A percentile compares a stretch with the other conserved stretches of the same genome.
These are phyloP conservation scores for Labeo calbasu DNA, from an alignment of 2,797 vertebrate species.

Conservation along the genomic window DNA sequence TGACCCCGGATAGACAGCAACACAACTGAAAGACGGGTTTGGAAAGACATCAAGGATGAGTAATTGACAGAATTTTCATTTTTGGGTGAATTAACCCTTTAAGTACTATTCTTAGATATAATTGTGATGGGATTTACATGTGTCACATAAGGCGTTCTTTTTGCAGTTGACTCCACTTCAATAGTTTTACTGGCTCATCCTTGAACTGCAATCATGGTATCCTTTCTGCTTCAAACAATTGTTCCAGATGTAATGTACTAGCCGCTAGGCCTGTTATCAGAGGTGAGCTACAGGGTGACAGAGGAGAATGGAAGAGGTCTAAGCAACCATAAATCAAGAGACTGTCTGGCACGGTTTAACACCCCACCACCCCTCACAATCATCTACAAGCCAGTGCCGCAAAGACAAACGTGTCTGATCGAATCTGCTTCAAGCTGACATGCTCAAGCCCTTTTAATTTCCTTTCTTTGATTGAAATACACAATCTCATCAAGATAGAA, in stretches of 20 bases:
- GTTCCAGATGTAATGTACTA: slow-evolving; percentile 24
- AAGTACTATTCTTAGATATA: not conserved
- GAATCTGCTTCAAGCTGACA: slow-evolving; percentile 49
- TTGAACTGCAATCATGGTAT: slow-evolving; percentile 1
- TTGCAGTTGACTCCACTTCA: not conserved
- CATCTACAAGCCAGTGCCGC: slow-evolving; percentile 3
- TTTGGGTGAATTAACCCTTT: too few species aligned
- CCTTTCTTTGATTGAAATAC: slow-evolving; percentile 50
- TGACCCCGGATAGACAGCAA: too few species aligned
- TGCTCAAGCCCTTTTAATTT: slow-evolving; percentile 55
- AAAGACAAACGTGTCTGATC: slow-evolving; percentile 50
- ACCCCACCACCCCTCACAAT: not conserved
- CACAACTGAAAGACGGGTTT: too few species aligned
- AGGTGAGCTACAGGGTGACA: slow-evolving; percentile 53
- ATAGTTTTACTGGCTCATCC: slow-evolving; percentile 1
- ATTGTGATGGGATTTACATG: not conserved
- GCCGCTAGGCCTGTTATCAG: slow-evolving; percentile 50
- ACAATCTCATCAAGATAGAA: slow-evolving; percentile 44
- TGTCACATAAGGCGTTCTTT: not conserved
- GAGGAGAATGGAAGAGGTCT: slow-evolving; percentile 53
- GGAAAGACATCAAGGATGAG: too few species aligned
- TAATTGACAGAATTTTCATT: too few species aligned
- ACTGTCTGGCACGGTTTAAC: slow-evolving; percentile 36
- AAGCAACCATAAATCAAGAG: slow-evolving; percentile 58
- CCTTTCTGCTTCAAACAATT: slow-evolving; percentile 27